Evolutionary conservation across 2,797 vertebrate species (phyloP), one percentile per base, ranked within the genome.

Genomic region (Fringilla coelebs): DNA sequence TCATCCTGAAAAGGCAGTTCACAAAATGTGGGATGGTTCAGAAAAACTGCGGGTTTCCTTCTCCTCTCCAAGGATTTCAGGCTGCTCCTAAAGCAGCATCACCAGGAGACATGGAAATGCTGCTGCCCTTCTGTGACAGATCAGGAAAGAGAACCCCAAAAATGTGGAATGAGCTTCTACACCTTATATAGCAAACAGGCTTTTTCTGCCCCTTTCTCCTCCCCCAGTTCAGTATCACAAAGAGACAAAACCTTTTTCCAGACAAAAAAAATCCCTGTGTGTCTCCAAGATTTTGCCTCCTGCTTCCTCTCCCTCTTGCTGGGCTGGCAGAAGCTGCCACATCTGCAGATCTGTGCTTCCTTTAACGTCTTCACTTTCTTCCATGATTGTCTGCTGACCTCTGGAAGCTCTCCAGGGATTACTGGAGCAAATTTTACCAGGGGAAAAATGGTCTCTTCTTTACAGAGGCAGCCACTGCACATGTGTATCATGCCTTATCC

Each of bases 301-400:
- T 41, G 18, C 66, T 88, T 90, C 58, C 40, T 71, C 18, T 70
- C 40, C 51, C 3, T 73, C 36, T 92, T 78, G 76, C 26, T 3
- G 3, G 57, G 40, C 65, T 87, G 75, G 52, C 52, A 94, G 85
- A 81, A 77, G 60, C 66, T 5, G 15, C 32, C 84, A 45, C 48
- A 54, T 83, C 52, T 92, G 68, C 40, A 46, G 77, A 29, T 81
- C 38, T 22, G 32, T 29, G 16, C 26, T 93, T 92, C 70, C 70
- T 85, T 88, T 68, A 48, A 75, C 31, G 20, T 65, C 54, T 40
- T 91, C 62, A 34, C 65, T 88, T 79, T 78, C 66, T 57, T 92
- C 36, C 60, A 10, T n/a, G 71, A 36, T 81, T 89, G 72, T 61
- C 65, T 72, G 18, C 58, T 94, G 78, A 85, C 49, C 68, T 84